A percentile compares a stretch with the other conserved stretches of the same genome.
Evolutionary conservation across 2,113 vertebrate species (phyloP).

Genomic region (Onychostruthus taczanowskii): DNA sequence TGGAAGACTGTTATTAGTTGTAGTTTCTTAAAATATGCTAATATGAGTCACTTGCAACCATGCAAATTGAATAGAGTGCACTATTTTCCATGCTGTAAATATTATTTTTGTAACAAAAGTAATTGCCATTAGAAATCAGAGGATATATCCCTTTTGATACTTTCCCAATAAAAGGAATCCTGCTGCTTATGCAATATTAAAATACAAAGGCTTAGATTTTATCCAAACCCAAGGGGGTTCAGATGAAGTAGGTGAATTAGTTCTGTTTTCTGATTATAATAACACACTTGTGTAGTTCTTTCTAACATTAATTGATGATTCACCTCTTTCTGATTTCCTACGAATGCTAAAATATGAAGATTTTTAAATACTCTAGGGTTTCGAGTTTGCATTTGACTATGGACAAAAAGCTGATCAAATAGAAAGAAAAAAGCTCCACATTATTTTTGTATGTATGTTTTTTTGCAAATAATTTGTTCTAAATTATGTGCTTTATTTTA

Average conservation of each 20-base stretch:
- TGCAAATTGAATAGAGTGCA: neutral
- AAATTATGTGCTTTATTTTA: neutral
- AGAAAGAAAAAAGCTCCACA: neutral
- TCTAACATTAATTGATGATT: neutral
- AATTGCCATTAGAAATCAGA: conserved; percentile 6
- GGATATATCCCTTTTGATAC: neutral
- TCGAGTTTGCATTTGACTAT: neutral
- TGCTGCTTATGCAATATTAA: neutral
- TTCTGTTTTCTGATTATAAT: conserved; percentile 28
- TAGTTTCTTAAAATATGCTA: conserved; percentile 9
- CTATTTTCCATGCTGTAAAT: conserved; percentile 1
- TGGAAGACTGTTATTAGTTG: neutral
- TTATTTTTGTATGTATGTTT: neutral
- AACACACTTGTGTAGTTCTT: neutral
- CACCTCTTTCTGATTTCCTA: neutral
- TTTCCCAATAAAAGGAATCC: neutral
- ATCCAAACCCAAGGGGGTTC: neutral
- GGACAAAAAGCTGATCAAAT: neutral
- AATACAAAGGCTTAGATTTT: neutral
- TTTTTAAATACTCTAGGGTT: neutral
- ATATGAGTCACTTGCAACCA: neutral
- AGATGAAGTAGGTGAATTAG: neutral
- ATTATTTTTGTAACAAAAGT: neutral
- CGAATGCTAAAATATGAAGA: neutral
- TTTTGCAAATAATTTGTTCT: neutral